Evolutionary conservation across 2,113 vertebrate species (phyloP).

Genomic region (Rhizomys pruinosus): DNA sequence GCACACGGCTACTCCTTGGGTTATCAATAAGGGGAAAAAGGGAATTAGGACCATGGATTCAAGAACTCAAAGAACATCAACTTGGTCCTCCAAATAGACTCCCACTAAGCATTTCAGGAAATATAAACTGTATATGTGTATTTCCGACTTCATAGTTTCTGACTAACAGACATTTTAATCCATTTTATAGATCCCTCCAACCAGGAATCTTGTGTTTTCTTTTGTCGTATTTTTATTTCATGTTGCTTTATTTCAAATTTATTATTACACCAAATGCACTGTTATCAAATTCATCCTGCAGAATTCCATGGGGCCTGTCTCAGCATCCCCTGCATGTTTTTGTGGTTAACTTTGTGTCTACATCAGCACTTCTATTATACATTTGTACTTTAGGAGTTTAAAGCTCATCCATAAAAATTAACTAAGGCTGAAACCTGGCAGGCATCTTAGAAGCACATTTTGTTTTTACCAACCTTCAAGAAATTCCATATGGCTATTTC

Average conservation of each 20-base stretch:
- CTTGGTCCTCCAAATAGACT: conserved; percentile 6
- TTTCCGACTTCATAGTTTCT: neutral
- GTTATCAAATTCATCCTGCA: conserved; percentile 42
- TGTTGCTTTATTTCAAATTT: conserved; percentile 38
- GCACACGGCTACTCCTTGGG: neutral
- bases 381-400: conserved; percentile 65
- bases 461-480: conserved; percentile 68
- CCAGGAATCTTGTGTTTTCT: neutral
- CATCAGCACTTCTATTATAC: conserved; percentile 55
- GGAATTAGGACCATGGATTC: neutral
- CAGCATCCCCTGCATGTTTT: conserved; percentile 36
- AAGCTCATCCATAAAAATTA: conserved; percentile 74
- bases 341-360: conserved; percentile 43
- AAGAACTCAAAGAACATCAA: conserved; percentile 12
- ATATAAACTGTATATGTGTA: neutral
- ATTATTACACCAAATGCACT: neutral
- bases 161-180: conserved; percentile 31
- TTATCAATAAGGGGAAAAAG: neutral
- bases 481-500: conserved; percentile 70
- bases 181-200: neutral
- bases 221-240: conserved; percentile 34
- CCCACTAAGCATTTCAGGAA: neutral
- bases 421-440: conserved; percentile 70
- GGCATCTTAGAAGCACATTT: conserved; percentile 71
- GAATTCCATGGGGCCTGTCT: neutral